Evolutionary conservation across 2,113 vertebrate species (phyloP).

Genomic region (Onychostruthus taczanowskii): DNA sequence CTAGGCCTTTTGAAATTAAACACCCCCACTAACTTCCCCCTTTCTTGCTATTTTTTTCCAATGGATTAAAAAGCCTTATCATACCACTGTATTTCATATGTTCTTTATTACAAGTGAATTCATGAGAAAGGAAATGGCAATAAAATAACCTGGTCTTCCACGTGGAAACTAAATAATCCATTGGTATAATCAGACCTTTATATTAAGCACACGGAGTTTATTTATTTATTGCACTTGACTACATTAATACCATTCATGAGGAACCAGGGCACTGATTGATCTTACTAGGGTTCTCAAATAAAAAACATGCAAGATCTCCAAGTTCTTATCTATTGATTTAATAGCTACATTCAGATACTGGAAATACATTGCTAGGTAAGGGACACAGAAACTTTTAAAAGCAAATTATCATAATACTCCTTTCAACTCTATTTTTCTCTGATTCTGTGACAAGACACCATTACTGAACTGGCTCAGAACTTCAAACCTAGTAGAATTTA

Average conservation of each 20-base stretch:
- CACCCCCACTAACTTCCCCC: accelerated
- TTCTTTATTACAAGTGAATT: not conserved
- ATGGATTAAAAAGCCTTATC: not conserved
- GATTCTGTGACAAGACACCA: not conserved
- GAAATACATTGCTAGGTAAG: not conserved
- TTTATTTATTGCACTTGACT: not conserved
- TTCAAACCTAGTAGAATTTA: not conserved
- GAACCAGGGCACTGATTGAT: not conserved
- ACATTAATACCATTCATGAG: not conserved
- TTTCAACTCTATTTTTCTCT: not conserved
- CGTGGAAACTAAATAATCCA: not conserved
- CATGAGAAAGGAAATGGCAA: not conserved
- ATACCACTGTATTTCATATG: not conserved
- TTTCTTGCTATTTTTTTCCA: not conserved
- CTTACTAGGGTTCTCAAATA: not conserved
- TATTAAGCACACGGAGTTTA: not conserved
- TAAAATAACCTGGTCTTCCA: not conserved
- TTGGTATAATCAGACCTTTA: not conserved
- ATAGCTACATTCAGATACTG: not conserved
- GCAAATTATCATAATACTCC: not conserved
- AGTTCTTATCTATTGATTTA: not conserved
- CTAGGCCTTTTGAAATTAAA: not conserved
- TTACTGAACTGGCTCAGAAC: not conserved
- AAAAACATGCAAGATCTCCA: not conserved
- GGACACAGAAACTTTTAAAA: not conserved